Evolutionary conservation across 1,140 invertebrate species (phyloP), one percentile per base, ranked within the genome.

Genomic region (Caenorhabditis briggsae): DNA sequence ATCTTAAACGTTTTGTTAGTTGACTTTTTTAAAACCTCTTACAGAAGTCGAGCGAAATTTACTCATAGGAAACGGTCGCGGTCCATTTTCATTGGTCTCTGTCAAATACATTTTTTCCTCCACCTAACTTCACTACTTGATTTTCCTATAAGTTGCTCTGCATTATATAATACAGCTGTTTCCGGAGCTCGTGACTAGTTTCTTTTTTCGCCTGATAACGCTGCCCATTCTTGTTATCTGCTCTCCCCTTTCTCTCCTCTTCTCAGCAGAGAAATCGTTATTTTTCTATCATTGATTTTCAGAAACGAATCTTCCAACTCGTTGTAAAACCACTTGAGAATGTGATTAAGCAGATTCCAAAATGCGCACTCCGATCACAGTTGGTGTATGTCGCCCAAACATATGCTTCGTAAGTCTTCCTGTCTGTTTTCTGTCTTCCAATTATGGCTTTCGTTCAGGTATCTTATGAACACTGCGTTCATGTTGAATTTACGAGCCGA

Each of bases 221-320:
- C 5, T 18, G 43, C 33, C 33, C 33, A 33, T 53, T n/a, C 23
- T 23, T 50, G 50, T 41, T 23, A 25, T 78, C 5, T 78, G 20
- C 48, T 78, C 43, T 70, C n/a, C 43, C 18, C 16, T 23, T 78
- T 53, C n/a, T 23, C 43, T n/a, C 11, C 33, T 23, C 23, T 23
- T 14, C n/a, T 43, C 33, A 12, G 33, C 12, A 53, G 20, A 9
- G 20, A n/a, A n/a, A 2, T 46, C 14, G 23, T 50, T 9, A 23
- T 53, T 53, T 43, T 23, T 53, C 70, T 7, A 78, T 23, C 11
- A 11, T 50, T 82, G 25, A 33, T 50, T 87, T 87, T 43, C 70
- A 88, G 87, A 88, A 83, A 48, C 87, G 70, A 48, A 58, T 88
- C n/a, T 64, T 88, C 43, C 56, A 70, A 25, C 64, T 83, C 20